Conservation (phyloP, 2,888 invertebrate genomes). For the Sycophila texana region DNA sequence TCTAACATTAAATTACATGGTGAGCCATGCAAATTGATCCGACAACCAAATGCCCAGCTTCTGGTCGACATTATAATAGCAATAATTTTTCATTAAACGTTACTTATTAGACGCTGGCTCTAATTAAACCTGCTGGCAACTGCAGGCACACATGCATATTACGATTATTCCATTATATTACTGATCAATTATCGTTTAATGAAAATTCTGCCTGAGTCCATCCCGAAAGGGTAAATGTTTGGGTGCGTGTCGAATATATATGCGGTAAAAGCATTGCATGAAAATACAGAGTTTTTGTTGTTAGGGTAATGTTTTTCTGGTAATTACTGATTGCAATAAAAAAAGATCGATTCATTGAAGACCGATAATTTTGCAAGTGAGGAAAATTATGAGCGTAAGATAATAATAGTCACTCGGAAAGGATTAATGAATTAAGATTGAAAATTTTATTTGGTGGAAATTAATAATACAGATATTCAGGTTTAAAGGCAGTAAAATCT, state of each 20-base stretch:
- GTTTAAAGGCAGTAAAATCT: neutral
- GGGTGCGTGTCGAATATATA: neutral
- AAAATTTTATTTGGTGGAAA: too few species aligned
- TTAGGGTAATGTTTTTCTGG: too few species aligned
- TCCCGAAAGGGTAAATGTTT: slow-evolving; percentile 7
- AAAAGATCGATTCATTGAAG: too few species aligned
- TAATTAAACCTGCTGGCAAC: neutral
- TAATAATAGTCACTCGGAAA: too few species aligned
- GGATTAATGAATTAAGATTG: too few species aligned
- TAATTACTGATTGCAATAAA: too few species aligned
- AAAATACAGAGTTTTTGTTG: neutral
- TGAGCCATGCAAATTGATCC: neutral
- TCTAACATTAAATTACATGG: neutral
- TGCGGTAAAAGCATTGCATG: slow-evolving; percentile 1
- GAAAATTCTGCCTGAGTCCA: slow-evolving; percentile 15
- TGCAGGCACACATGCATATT: neutral
- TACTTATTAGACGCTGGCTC: neutral
- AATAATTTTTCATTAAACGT: slow-evolving; percentile 29
- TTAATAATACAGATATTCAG: neutral
- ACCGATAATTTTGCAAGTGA: too few species aligned
- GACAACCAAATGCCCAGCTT: neutral
- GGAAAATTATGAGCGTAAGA: too few species aligned
- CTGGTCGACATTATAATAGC: neutral
- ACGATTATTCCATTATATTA: slow-evolving; percentile 26
- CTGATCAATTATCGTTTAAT: slow-evolving; percentile 36